Evolutionary conservation across 1,140 invertebrate species (phyloP).

Genomic region (Tenebrio molitor): DNA sequence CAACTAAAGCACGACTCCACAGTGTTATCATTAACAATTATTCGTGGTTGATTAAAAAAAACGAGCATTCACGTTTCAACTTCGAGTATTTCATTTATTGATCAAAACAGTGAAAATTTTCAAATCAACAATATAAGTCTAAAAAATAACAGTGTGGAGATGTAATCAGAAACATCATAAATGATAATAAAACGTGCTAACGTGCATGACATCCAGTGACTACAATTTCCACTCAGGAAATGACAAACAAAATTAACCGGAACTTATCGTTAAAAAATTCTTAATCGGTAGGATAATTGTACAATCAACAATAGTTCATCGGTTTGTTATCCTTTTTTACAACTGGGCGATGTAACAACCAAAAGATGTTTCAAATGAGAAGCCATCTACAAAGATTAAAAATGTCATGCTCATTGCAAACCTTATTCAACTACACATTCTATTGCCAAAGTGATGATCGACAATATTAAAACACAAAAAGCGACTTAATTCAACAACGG

Average conservation of each 20-base stretch:
- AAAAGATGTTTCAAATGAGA: no score
- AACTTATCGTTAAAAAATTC: no score
- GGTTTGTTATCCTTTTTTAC: no score
- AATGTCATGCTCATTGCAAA: conserved; percentile 28
- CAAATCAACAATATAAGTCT: no score
- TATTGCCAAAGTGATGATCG: conserved; percentile 8
- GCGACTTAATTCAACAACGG: conserved; percentile 14
- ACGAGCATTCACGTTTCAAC: no score
- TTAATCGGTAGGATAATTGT: no score
- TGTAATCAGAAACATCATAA: not conserved
- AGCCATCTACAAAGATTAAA: conserved; percentile 16
- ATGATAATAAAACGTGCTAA: conserved; percentile 31
- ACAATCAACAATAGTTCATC: no score
- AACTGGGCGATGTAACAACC: conserved; percentile 10
- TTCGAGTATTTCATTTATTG: no score
- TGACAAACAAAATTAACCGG: not conserved
- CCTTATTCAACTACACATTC: conserved; percentile 1
- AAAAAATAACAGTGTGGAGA: no score
- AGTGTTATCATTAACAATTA: no score
- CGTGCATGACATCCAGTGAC: conserved; percentile 18
- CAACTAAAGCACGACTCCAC: not conserved
- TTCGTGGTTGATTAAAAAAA: no score
- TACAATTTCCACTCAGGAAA: not conserved
- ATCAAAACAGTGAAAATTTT: no score
- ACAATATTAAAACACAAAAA: conserved; percentile 15